Evolutionary conservation across 2,888 invertebrate genomes (phyloP), one percentile per base, ranked within the genome.

Genomic region (Philonicus albiceps): DNA sequence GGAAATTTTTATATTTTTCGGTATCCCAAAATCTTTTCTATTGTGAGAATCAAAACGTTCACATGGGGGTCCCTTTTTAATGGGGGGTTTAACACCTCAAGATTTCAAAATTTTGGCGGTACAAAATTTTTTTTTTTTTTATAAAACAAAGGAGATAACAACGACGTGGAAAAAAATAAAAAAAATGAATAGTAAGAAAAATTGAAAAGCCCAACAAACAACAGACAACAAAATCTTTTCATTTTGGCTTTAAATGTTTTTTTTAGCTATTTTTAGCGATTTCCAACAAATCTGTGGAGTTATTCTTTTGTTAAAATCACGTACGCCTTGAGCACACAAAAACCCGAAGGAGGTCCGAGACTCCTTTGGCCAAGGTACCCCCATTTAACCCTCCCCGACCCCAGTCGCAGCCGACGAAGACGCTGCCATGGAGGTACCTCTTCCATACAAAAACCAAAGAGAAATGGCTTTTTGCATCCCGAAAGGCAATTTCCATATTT

Each of bases 221-320:
- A 64, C 40, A 16, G 40, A 43, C 40, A 64, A 64, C 22, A 64
- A 76, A 7, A 11, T 11, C 8, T 37, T 2, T 6, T 31, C 6
- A 3, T 31, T 31, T 37, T 8, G 6, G 6, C 0, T 37, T 37
- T 37, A 37, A 37, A 37, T 37, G 11, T n/a, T n/a, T n/a, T n/a
- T n/a, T n/a, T n/a, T n/a, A 37, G 11, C 7, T 11, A 37, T 37
- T 8, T 3, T 22, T 43, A 43, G 22, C 3, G 34, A 76, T 22
- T 40, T 22, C 43, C 8, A 76, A 19, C 27, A 76, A 76, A 76
- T 76, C 76, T 40, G 40, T 43, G 76, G 43, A 76, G 37, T 43
- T n/a, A 76, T 76, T 76, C 76, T 76, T 76, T 76, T 76, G 76
- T 76, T 76, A n/a, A 22, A 76, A 40, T 76, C 76, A 76, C 76